phyloP scores from a whole-genome alignment of 2,113 vertebrate genomes.

The Theristicus caerulescens region DNA sequence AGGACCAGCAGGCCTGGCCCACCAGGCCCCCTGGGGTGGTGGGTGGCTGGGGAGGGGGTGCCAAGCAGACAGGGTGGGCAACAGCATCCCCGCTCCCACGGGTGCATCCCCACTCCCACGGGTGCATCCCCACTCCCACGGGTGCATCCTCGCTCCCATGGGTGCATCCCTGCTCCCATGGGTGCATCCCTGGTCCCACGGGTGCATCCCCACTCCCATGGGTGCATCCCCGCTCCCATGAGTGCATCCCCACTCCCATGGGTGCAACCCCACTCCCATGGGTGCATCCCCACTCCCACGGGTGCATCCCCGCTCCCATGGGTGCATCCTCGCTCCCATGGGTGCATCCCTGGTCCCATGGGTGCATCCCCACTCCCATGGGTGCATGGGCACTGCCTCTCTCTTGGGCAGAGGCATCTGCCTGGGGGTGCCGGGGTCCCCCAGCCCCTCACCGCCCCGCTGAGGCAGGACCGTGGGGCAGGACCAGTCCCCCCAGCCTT shows the following conservation, averaged over 20 bases:
- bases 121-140: not conserved
- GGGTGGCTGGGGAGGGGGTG: not conserved
- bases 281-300: not conserved
- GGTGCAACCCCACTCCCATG: not conserved
- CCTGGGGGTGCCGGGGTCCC: not conserved
- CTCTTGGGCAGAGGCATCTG: not conserved
- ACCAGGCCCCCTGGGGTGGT: not conserved
- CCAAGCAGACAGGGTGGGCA: not conserved
- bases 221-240: not conserved
- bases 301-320: not conserved
- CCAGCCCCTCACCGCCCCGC: not conserved
- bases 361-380: not conserved
- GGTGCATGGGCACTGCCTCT: not conserved
- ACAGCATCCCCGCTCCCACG: not conserved
- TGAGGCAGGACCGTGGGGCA: not conserved
- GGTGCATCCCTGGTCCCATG: not conserved
- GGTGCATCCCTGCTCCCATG: not conserved
- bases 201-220: not conserved
- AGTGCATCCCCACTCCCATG: not conserved
- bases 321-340: not conserved
- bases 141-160: not conserved
- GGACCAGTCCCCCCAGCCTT: no score
- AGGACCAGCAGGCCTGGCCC: constrained; percentile 22
- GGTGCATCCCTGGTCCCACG: not conserved
- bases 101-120: not conserved